Base-by-base conservation (phyloP, 2,888 invertebrate genomes). In the Ennomos quercinarius region DNA sequence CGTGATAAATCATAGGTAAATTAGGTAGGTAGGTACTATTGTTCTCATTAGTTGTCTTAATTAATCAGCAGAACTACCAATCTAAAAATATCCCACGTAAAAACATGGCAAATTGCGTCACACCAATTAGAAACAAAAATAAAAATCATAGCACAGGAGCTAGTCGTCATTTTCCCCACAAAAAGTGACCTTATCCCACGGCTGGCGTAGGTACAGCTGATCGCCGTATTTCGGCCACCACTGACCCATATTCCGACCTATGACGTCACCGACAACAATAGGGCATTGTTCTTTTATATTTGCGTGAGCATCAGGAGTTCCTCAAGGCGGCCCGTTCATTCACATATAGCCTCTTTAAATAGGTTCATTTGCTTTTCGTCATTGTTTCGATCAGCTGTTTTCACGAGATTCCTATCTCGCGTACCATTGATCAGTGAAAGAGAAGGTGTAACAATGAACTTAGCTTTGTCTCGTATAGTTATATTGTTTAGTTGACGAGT, bases 271-370 rank as follows among this genome's bases (percentile, higher is more conserved):
- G 80, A 84, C 86, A 87, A 91, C 92, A 91, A 91, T 91, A 89
- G 89, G 85, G 87, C 83, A 92, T 92, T 92, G 91, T 92, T 91
- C 89, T 87, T 87, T 89, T 89, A 89, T 86, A 88, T 91, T 91
- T 86, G 89, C 89, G 83, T 82, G 81, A 83, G 79, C 84, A 84
- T 84, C 87, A 87, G 89, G 89, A 85, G 87, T 84, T 80, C 88
- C 85, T 84, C 89, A 89, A 89, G 89, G 89, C 81, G 76, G 73
- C 45, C 40, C 43, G 88, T 90, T 92, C 91, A 85, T 90, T 90
- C 91, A 91, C 91, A 84, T 89, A 54, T 85, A 84, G 86, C 84
- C 77, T 57, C 63, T 70, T 79, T 78, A 84, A 86, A 87, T 86
- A 87, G 89, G 83, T 87, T 84, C 89, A 87, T 87, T 89, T 87